These are phyloP conservation scores for Melanotaenia boesemani DNA, from an alignment of 2,797 vertebrate species.

Conservation along the genomic window DNA sequence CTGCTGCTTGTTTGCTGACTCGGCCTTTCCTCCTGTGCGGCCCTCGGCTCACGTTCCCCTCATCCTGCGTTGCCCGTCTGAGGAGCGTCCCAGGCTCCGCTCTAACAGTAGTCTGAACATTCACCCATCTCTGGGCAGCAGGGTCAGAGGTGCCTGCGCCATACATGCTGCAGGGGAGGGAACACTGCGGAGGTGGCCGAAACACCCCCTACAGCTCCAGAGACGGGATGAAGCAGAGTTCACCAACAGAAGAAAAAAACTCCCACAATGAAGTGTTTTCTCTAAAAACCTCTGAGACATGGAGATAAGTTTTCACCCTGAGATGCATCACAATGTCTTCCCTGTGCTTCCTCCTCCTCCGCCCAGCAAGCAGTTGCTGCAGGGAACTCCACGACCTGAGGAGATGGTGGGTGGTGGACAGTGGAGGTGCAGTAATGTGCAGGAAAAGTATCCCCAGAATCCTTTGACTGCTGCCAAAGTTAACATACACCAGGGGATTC, in stretches of 20 bases:
- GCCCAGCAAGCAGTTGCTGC: slow-evolving; percentile 81
- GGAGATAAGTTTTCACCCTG: slow-evolving; percentile 84
- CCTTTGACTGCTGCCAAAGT: slow-evolving; percentile 90
- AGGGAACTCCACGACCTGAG: slow-evolving; percentile 81
- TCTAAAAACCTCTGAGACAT: slow-evolving; percentile 93
- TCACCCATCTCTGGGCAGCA: slow-evolving; percentile 18
- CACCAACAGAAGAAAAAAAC: slow-evolving; percentile 68
- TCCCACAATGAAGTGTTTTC: slow-evolving; percentile 91
- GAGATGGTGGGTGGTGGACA: slow-evolving; percentile 83
- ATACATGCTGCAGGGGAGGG: too few relatives aligned
- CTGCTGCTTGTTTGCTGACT: slow-evolving; percentile 89
- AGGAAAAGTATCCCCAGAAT: slow-evolving; percentile 92
- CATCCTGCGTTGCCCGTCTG: too few relatives aligned
- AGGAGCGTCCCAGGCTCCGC: slow-evolving; percentile 14
- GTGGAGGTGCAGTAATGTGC: slow-evolving; percentile 82
- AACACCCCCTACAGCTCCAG: slow-evolving; percentile 24
- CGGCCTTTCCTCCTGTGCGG: slow-evolving; percentile 84
- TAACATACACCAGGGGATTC: slow-evolving; percentile 95
- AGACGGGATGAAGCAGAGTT: slow-evolving; percentile 62
- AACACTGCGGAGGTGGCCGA: too few relatives aligned
- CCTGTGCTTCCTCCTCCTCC: slow-evolving; percentile 61
- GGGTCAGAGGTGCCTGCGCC: slow-evolving; percentile 35
- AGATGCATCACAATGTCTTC: slow-evolving; percentile 89
- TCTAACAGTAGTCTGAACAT: slow-evolving; percentile 63
- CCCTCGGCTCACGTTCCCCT: slow-evolving; percentile 81